Percentiles rank a stretch among this genome's conserved stretches.
Evolutionary conservation across 2,888 invertebrate species (phyloP).

Genomic region (Agriopis marginaria): DNA sequence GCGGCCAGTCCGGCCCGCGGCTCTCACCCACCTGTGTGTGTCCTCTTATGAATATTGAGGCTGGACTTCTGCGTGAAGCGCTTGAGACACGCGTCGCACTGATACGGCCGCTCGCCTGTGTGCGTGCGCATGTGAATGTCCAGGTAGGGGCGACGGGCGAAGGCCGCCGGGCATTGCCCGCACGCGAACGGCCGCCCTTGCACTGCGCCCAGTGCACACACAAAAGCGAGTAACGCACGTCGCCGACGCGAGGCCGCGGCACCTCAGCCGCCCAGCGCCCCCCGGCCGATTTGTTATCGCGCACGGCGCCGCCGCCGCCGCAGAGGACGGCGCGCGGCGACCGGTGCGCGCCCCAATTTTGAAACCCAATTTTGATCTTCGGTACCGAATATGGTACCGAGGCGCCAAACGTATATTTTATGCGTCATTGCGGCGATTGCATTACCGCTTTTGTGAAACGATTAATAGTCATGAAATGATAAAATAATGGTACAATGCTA

Average conservation of each 20-base stretch:
- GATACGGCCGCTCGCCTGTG: slow-evolving; percentile 88
- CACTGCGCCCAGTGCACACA: slow-evolving; percentile 86
- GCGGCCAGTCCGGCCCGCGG: slow-evolving; percentile 79
- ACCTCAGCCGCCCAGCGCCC: slow-evolving; percentile 55
- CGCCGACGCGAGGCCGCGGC: slow-evolving; percentile 72
- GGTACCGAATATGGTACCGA: slow-evolving; percentile 51
- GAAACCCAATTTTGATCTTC: slow-evolving; percentile 52
- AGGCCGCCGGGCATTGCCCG: slow-evolving; percentile 82
- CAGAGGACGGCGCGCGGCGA: slow-evolving; percentile 42
- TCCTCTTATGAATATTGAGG: slow-evolving; percentile 92
- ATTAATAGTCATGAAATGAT: slow-evolving; percentile 81
- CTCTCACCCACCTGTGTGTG: slow-evolving; percentile 89
- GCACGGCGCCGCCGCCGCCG: slow-evolving; percentile 28
- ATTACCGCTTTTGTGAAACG: slow-evolving; percentile 86
- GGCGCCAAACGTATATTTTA: slow-evolving; percentile 40
- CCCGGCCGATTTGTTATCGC: slow-evolving; percentile 58
- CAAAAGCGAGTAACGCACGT: slow-evolving; percentile 87
- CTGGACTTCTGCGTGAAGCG: slow-evolving; percentile 94
- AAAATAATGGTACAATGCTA: slow-evolving; percentile 69
- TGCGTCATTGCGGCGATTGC: slow-evolving; percentile 84
- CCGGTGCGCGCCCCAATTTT: slow-evolving; percentile 34
- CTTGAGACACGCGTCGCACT: slow-evolving; percentile 92
- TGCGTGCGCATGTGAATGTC: slow-evolving; percentile 85
- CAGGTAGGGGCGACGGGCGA: slow-evolving; percentile 82
- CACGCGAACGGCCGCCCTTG: slow-evolving; percentile 80